Evolutionary conservation across 2,113 vertebrate genomes (phyloP).

Genomic region (Pandion haliaetus): DNA sequence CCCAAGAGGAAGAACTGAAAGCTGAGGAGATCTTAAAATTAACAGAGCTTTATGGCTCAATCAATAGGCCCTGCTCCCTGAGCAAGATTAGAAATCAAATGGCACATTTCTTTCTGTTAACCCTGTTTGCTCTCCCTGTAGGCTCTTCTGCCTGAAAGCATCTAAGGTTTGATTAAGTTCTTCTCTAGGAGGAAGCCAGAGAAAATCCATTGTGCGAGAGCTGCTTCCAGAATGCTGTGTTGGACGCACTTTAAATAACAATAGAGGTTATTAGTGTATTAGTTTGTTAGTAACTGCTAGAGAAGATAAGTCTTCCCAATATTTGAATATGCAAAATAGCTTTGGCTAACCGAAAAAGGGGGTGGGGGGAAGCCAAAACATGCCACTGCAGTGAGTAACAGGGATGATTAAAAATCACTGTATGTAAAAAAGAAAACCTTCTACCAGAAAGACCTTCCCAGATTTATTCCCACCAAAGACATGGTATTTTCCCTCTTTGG

Average conservation of each 20-base stretch:
- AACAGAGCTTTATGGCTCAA: slow-evolving; percentile 37
- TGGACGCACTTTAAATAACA: slow-evolving; percentile 37
- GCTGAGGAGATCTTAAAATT: slow-evolving; percentile 35
- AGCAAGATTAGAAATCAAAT: slow-evolving; percentile 34
- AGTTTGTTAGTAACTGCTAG: neutral
- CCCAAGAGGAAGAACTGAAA: slow-evolving; percentile 32
- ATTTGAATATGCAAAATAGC: slow-evolving; percentile 40
- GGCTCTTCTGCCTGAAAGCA: slow-evolving; percentile 19
- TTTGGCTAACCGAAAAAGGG: neutral
- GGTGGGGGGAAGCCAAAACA: neutral
- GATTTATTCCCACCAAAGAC: neutral
- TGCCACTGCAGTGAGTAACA: neutral
- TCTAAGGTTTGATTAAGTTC: slow-evolving; percentile 27
- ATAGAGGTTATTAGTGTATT: neutral
- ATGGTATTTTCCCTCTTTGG: neutral
- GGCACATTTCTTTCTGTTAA: slow-evolving; percentile 16
- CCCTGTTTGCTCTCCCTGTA: neutral
- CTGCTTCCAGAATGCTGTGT: neutral
- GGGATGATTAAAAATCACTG: neutral
- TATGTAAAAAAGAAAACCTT: neutral
- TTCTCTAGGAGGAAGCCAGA: neutral
- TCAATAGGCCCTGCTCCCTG: slow-evolving; percentile 9
- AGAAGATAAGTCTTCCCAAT: slow-evolving; percentile 22
- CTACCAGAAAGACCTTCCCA: neutral
- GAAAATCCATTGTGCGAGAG: neutral